These are phyloP conservation scores for Takifugu ocellatus DNA, from an alignment of 2,797 vertebrate genomes.

Conservation along the genomic window DNA sequence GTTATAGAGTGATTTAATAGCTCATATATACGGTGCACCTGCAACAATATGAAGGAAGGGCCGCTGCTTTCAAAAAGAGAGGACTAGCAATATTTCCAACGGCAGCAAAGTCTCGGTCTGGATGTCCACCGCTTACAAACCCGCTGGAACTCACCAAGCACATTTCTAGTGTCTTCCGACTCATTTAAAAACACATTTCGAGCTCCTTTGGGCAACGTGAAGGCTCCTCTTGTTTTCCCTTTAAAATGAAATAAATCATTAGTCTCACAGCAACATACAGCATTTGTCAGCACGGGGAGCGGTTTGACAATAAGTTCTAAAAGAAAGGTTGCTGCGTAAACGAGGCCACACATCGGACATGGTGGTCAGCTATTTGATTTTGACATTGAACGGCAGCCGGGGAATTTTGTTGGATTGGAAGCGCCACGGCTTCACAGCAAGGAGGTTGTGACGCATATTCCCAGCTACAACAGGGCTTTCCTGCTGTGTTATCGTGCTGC, in stretches of 20 bases:
- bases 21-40: neutral
- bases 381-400: no score
- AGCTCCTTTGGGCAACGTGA: constrained; percentile 89
- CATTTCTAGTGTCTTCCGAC: constrained; percentile 85
- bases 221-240: constrained; percentile 89
- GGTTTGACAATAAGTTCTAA: no score
- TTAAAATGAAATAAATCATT: constrained; percentile 72
- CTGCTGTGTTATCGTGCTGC: no score
- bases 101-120: constrained; percentile 49
- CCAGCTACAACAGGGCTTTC: no score
- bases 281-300: no score
- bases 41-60: constrained; percentile 41
- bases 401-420: no score
- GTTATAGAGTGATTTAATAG: no score
- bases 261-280: constrained; percentile 8
- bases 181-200: constrained; percentile 88
- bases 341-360: no score
- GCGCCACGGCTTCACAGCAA: no score
- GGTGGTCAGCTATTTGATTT: no score
- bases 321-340: no score
- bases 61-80: constrained; percentile 50
- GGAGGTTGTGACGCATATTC: no score
- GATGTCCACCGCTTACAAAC: constrained; percentile 80
- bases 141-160: constrained; percentile 81
- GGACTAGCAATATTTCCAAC: constrained; percentile 6